phyloP scores from a whole-genome alignment of 2,113 vertebrate species.

The Pogona vitticeps region DNA sequence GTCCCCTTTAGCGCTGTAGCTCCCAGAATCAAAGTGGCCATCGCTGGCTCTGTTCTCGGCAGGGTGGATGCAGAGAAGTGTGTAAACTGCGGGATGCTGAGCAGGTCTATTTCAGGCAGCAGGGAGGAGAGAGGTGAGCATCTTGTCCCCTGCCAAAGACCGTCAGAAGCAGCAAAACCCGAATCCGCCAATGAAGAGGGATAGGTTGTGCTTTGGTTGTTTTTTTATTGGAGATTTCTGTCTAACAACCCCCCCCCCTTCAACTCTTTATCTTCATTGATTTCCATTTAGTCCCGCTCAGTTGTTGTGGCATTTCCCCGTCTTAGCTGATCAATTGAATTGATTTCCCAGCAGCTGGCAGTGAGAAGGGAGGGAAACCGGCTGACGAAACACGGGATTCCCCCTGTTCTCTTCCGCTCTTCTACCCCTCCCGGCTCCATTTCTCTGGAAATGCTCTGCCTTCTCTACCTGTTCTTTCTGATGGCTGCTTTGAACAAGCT shows the following conservation, averaged over 20 bases:
- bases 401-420: not conserved
- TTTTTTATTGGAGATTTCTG: not conserved
- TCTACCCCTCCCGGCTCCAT: not conserved
- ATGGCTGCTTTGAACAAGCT: not conserved
- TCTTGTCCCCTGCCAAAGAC: not conserved
- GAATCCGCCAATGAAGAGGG: not conserved
- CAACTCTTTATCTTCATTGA: conserved; percentile 30
- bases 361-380: not conserved
- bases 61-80: too few species aligned
- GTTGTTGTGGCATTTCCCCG: conserved; percentile 34
- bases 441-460: not conserved
- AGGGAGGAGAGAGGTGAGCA: not conserved
- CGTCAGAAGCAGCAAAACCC: not conserved
- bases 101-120: not conserved
- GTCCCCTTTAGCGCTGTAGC: too few species aligned
- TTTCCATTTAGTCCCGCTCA: conserved; percentile 34
- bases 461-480: too few species aligned
- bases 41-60: too few species aligned
- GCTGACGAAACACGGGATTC: conserved; percentile 5
- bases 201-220: not conserved
- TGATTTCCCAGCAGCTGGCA: conserved; percentile 30
- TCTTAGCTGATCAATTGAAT: conserved; percentile 38
- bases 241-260: too few species aligned
- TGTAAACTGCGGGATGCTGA: too few species aligned
- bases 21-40: too few species aligned